Conservation (phyloP, 2,113 vertebrate species). For the Arenaria interpres region DNA sequence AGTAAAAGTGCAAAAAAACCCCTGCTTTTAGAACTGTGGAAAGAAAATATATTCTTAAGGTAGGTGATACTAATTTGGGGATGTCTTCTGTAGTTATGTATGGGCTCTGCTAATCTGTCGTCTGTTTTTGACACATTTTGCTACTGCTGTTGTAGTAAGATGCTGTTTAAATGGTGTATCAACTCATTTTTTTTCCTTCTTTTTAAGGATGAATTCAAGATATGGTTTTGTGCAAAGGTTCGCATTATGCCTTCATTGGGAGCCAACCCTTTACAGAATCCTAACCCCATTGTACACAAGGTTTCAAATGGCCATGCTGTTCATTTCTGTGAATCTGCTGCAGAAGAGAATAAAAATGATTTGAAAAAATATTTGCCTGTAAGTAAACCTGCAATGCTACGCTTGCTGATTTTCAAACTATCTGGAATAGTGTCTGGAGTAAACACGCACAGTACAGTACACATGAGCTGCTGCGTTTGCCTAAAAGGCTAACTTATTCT, state of each 20-base stretch:
- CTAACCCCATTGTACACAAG: conserved; percentile 78
- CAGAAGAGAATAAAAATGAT: conserved; percentile 75
- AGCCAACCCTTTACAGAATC: conserved; percentile 80
- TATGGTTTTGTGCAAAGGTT: conserved; percentile 95
- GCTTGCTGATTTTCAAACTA: not conserved
- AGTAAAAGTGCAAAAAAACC: not conserved
- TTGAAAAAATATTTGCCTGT: conserved; percentile 73
- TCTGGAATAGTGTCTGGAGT: not conserved
- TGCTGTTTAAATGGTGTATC: not conserved
- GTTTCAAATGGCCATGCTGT: conserved; percentile 79
- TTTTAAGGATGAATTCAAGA: conserved; percentile 93
- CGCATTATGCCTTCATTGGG: conserved; percentile 85
- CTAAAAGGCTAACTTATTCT: not conserved
- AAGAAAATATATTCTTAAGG: not conserved
- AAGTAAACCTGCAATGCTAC: conserved; percentile 45
- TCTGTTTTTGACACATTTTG: not conserved
- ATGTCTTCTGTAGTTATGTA: not conserved
- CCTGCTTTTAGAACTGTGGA: not conserved
- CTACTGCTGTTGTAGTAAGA: not conserved
- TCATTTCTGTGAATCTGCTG: conserved; percentile 70
- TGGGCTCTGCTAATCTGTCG: not conserved
- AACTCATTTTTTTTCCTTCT: fast-evolving
- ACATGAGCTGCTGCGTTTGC: not conserved
- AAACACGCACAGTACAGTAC: not conserved
- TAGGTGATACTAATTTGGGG: not conserved